phyloP scores from a whole-genome alignment of 2,888 invertebrate genomes.

The Ctena decussata region DNA sequence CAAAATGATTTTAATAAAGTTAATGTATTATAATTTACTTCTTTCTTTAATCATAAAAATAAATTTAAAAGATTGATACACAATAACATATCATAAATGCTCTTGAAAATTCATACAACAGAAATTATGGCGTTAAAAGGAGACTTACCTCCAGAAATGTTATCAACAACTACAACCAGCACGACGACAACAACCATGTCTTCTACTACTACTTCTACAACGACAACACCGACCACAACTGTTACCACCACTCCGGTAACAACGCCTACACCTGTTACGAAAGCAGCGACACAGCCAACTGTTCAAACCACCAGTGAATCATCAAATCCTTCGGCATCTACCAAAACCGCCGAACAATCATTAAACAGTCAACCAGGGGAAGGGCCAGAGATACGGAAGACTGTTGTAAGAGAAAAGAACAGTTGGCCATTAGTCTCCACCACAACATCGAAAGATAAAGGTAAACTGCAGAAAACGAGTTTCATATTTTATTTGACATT shows the following conservation, averaged over 20 bases:
- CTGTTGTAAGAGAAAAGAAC: background rate
- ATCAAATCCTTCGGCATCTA: background rate
- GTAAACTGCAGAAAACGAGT: background rate
- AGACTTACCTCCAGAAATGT: background rate
- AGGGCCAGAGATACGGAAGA: too few relatives aligned
- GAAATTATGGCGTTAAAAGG: constrained; percentile 4
- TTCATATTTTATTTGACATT: too few relatives aligned
- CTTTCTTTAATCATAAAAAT: too few relatives aligned
- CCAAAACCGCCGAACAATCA: background rate
- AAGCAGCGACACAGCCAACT: background rate
- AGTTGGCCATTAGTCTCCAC: background rate
- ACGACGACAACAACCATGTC: background rate
- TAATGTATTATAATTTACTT: too few relatives aligned
- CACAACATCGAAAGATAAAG: background rate
- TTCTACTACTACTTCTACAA: background rate
- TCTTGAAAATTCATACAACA: background rate
- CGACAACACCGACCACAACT: background rate
- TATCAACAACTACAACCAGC: background rate
- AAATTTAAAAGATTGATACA: too few relatives aligned
- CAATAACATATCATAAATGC: background rate
- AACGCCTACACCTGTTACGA: background rate
- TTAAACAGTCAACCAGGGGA: too few relatives aligned
- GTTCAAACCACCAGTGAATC: background rate
- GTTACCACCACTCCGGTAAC: background rate
- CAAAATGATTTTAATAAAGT: too few relatives aligned